Evolutionary conservation across 2,888 invertebrate genomes (phyloP), one percentile per base, ranked within the genome.

Genomic region (Slavum lentiscoides): DNA sequence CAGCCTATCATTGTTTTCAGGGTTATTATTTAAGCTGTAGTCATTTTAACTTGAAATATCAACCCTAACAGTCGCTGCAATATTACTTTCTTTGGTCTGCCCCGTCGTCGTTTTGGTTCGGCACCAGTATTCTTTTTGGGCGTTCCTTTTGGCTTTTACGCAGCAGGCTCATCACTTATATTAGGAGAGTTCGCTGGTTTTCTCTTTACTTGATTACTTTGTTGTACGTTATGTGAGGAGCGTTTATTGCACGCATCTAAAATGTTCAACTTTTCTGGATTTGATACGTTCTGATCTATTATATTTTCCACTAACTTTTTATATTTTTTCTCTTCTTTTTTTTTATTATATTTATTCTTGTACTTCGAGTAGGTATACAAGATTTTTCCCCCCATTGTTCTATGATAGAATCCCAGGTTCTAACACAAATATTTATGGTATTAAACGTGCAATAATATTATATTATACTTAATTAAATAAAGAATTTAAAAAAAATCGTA

Each of bases 241-340:
- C 64, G 58, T n/a, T 80, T 80, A 64, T 80, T 80, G n/a, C 80
- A 62, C 7, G 80, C 72, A 21, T 80, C 72, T 72, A 80, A 80
- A 9, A 72, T 80, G n/a, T 80, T 72, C 37, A 80, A 80, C 55
- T 72, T 70, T 80, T 80, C 80, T 64, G 70, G 70, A 64, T 80
- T 80, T 70, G 72, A 80, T 43, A 80, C 55, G 58, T 80, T 80
- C 3, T 80, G 72, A 72, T 80, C 72, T 55, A 62, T 55, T n/a
- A n/a, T n/a, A 9, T 80, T 58, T 58, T 70, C 64, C 19, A 58
- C 15, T 37, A 9, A 30, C 19, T 69, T 77, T 53, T 67, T 68
- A 61, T 70, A 64, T 70, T 62, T 69, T 58, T 80, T 80, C 2
- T n/a, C n/a, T n/a, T 64, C 39, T 30, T 53, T 37, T 72, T 43